phyloP scores from a whole-genome alignment of 2,113 vertebrate species.

The Oreotragus oreotragus region DNA sequence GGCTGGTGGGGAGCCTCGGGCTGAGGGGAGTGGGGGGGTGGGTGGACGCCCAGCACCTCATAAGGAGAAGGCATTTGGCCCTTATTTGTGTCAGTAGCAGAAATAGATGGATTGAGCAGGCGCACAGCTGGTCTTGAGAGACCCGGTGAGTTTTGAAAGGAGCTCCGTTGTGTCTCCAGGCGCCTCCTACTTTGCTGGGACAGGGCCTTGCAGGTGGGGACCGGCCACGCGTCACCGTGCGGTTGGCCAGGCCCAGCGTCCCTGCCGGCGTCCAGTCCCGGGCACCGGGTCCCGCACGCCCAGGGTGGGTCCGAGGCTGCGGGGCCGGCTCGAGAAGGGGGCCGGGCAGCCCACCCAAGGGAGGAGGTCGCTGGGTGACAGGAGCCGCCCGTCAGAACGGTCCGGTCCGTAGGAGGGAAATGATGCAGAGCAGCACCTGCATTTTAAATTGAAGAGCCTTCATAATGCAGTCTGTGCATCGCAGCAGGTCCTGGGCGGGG shows the following conservation, averaged over 20 bases:
- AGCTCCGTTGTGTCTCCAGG: neutral
- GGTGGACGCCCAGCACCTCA: fast-evolving
- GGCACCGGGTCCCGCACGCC: fast-evolving
- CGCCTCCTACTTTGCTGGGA: too few relatives aligned
- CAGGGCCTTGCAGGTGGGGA: neutral
- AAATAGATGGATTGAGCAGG: too few relatives aligned
- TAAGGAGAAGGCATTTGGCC: neutral
- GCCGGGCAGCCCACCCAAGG: fast-evolving
- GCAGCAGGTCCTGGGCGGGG: too few relatives aligned
- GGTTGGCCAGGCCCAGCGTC: neutral
- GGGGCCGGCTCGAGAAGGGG: neutral
- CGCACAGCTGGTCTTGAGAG: neutral
- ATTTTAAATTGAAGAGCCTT: too few relatives aligned
- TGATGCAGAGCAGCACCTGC: too few relatives aligned
- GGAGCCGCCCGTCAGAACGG: neutral
- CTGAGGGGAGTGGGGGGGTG: too few relatives aligned
- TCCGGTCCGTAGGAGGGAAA: neutral
- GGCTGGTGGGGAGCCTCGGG: neutral
- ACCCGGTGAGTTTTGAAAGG: neutral
- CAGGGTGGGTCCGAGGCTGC: fast-evolving
- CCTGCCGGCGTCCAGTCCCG: neutral
- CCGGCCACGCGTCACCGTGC: neutral
- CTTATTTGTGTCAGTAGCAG: neutral
- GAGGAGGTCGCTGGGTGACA: neutral
- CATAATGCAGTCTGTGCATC: too few relatives aligned